Conservation (phyloP, 2,888 invertebrate species). For the Venusia cambrica region DNA sequence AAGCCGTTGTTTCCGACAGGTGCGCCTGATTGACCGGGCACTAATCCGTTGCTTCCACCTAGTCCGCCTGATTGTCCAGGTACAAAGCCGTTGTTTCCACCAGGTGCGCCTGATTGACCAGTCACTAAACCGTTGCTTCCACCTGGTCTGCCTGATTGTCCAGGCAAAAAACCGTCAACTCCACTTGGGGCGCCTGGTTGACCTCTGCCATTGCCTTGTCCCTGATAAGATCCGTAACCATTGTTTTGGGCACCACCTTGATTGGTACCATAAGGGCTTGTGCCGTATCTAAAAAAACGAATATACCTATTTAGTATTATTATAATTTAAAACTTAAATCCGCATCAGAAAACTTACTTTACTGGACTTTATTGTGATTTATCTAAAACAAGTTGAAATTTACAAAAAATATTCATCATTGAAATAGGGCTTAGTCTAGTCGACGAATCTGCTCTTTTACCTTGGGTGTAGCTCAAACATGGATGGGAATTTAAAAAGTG, state of each 20-base stretch:
- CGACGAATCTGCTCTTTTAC: too few relatives aligned
- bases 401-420: too few relatives aligned
- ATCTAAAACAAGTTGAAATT: too few relatives aligned
- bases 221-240: slow-evolving; percentile 20
- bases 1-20: slow-evolving; percentile 15
- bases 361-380: too few relatives aligned
- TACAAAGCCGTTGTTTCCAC: slow-evolving; percentile 17
- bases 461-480: too few relatives aligned
- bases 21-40: slow-evolving; percentile 20
- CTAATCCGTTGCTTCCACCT: slow-evolving; percentile 15
- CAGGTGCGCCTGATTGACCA: slow-evolving; percentile 2
- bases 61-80: slow-evolving; percentile 18
- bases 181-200: slow-evolving; percentile 5
- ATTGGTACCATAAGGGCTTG: slow-evolving; percentile 21
- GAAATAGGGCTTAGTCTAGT: too few relatives aligned
- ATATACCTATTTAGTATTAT: neutral
- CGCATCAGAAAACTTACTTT: too few relatives aligned
- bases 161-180: neutral
- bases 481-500: too few relatives aligned
- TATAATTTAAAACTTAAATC: too few relatives aligned
- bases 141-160: slow-evolving; percentile 16
- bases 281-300: slow-evolving; percentile 26
- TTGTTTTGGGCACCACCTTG: slow-evolving; percentile 18
- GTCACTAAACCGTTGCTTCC: neutral
- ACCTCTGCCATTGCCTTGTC: slow-evolving; percentile 9